These are phyloP conservation scores for Myrmecophaga tridactyla DNA, from an alignment of 2,113 vertebrate species.

Conservation along the genomic window DNA sequence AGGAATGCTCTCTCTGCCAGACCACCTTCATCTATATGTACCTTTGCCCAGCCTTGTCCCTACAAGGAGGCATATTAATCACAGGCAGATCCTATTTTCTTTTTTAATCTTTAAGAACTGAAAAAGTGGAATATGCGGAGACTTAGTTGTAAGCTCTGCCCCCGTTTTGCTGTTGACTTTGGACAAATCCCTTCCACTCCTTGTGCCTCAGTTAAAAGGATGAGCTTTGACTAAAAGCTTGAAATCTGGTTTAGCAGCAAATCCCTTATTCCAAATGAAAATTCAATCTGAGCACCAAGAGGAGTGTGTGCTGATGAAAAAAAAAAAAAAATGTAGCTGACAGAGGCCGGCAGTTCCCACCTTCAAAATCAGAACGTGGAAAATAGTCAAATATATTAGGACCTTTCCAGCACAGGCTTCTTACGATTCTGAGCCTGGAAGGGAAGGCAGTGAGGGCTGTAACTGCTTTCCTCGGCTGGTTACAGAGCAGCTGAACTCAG, in stretches of 20 bases:
- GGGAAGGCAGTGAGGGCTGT: background rate
- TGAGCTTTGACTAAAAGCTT: background rate
- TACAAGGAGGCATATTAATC: background rate
- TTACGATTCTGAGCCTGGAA: background rate
- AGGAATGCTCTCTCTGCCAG: background rate
- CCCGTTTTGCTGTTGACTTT: background rate
- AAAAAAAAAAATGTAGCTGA: background rate
- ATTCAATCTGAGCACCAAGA: background rate
- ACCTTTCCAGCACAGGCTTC: background rate
- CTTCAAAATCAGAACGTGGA: background rate
- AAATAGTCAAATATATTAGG: background rate
- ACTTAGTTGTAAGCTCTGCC: background rate
- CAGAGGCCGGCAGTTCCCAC: background rate
- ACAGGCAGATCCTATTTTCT: background rate
- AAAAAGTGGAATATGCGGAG: background rate
- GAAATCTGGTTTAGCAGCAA: background rate
- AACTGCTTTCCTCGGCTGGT: background rate
- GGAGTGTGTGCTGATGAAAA: background rate
- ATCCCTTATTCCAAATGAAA: background rate
- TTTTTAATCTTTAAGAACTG: background rate
- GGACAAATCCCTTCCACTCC: background rate
- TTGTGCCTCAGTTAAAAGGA: background rate
- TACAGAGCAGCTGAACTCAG: slow-evolving; percentile 11
- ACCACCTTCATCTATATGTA: background rate
- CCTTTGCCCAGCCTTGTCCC: background rate